A percentile compares a stretch with the other conserved stretches of the same genome.
These are phyloP conservation scores for Poecile atricapillus DNA, from an alignment of 2,113 vertebrate species.

Conservation along the genomic window DNA sequence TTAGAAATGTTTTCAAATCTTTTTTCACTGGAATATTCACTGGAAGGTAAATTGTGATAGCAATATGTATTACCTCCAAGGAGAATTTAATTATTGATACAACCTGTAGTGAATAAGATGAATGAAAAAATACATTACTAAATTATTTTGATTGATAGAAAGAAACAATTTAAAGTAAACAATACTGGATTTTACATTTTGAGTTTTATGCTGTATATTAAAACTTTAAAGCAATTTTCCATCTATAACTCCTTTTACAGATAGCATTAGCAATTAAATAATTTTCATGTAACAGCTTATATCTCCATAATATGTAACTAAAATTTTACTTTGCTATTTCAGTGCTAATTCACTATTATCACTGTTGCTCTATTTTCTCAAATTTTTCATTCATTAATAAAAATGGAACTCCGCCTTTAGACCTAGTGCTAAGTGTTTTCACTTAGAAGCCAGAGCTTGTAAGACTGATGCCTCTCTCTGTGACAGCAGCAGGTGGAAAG, in stretches of 20 bases:
- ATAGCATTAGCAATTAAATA: not conserved
- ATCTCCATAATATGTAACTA: not conserved
- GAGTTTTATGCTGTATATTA: not conserved
- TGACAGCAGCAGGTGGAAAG: not conserved
- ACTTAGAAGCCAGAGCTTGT: not conserved
- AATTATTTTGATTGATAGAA: not conserved
- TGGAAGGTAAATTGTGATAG: not conserved
- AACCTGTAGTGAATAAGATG: not conserved
- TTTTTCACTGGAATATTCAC: not conserved
- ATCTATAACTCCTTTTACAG: not conserved
- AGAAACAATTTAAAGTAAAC: not conserved
- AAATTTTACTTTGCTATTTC: not conserved
- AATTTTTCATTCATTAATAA: not conserved
- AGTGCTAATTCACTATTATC: not conserved
- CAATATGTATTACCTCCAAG: not conserved
- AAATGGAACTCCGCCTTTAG: not conserved
- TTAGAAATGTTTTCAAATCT: not conserved
- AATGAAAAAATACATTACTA: not conserved
- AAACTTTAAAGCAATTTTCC: not conserved
- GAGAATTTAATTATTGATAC: not conserved
- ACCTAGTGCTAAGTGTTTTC: not conserved
- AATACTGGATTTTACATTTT: not conserved
- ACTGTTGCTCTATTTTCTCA: not conserved
- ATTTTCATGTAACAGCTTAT: not conserved
- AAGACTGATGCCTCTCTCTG: not conserved